Evolutionary conservation across 2,113 vertebrate genomes (phyloP), one percentile per base, ranked within the genome.

Genomic region (Pimephales promelas): DNA sequence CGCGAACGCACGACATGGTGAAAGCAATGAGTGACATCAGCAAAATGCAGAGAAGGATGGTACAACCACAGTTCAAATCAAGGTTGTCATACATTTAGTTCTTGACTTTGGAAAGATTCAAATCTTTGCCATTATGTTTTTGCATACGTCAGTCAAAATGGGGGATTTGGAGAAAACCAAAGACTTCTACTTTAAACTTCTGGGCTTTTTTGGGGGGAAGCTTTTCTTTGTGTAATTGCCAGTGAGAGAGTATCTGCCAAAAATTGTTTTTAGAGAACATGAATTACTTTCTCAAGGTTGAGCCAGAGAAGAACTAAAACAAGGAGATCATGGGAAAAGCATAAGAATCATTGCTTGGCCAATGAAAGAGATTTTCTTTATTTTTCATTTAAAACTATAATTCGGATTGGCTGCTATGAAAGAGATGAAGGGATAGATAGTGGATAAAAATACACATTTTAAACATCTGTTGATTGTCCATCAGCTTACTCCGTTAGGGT

Each of bases 391-490:
- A 70, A 85, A 74, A 68, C 79, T 66, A 49, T 43, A 56, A 47
- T 68, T 61, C 3, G 88, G 78, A 90, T 90, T 90, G 91, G 90
- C 82, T 64, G 18, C 45, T 61, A 13, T 66, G 79, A 81, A 68
- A 72, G 68, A 68, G 76, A 71, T 28, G 18, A 88, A 81, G 87
- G 82, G 83, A 89, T 66, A 84, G 70, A 36, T 68, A 26, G 10
- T 87, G 86, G 84, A 90, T 84, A 82, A 72, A 86, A 49, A 31
- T 79, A 90, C 90, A 89, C 83, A 57, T 92, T 90, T 88, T 85
- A 78, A 81, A 64, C 91, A 92, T 91, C 90, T 92, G 90, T 85
- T 84, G 56, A 72, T 87, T 26, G 86, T 75, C 91, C 90, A 92
- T 92, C 90, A 92, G 91, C 87, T 79, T 82, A 66, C 57, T 79